Conservation (phyloP, 2,797 vertebrate species). For the Tangara arthus region DNA sequence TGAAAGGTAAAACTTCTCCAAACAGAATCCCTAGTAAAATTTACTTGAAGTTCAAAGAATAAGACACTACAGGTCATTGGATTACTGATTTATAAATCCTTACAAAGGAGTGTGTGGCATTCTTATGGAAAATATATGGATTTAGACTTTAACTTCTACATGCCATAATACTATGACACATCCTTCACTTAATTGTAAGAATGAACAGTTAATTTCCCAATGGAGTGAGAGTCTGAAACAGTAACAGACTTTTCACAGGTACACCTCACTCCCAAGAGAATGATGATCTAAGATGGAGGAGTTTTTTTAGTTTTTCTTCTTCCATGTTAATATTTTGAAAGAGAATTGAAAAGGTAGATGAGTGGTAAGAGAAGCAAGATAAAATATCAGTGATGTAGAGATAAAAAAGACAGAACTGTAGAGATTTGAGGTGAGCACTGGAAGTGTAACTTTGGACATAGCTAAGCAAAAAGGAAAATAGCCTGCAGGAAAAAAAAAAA, state of each 20-base stretch:
- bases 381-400: not conserved
- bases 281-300: not conserved
- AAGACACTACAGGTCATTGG: not conserved
- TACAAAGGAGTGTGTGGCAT: not conserved
- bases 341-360: not conserved
- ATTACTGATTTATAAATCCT: not conserved
- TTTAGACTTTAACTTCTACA: not conserved
- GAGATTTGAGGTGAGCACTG: not conserved
- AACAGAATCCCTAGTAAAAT: not conserved
- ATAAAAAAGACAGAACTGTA: not conserved
- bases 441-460: not conserved
- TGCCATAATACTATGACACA: not conserved
- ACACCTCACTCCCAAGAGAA: not conserved
- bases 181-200: not conserved
- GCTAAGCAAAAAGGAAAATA: not conserved
- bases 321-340: not conserved
- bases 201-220: not conserved
- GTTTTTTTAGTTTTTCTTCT: not conserved
- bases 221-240: not conserved
- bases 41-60: not conserved
- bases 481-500: not conserved
- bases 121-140: not conserved
- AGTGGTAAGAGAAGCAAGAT: not conserved
- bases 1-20: not conserved
- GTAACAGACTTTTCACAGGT: not conserved